Conservation (phyloP, 2,888 invertebrate genomes). For the Coleophora deauratella region DNA sequence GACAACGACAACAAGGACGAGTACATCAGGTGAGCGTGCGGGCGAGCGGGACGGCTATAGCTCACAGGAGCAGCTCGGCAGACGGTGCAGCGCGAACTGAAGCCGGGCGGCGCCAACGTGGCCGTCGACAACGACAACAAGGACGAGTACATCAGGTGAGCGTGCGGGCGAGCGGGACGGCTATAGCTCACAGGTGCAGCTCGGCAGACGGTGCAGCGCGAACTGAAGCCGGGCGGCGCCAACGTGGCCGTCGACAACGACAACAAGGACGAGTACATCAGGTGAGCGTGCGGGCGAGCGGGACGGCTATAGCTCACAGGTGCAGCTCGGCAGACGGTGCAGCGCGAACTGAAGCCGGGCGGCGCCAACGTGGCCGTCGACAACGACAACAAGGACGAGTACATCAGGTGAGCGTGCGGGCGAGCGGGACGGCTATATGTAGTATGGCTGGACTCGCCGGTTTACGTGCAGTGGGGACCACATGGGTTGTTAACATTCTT, state of each 20-base stretch:
- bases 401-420: slow-evolving; percentile 95
- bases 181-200: too few species aligned
- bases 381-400: slow-evolving; percentile 96
- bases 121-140: slow-evolving; percentile 95
- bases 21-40: slow-evolving; percentile 87
- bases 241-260: slow-evolving; percentile 92
- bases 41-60: neutral
- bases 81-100: slow-evolving; percentile 92
- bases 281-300: slow-evolving; percentile 70
- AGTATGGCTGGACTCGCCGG: too few species aligned
- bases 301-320: too few species aligned
- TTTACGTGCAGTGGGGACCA: too few species aligned
- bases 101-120: slow-evolving; percentile 92
- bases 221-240: slow-evolving; percentile 92
- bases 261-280: slow-evolving; percentile 98
- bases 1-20: slow-evolving; percentile 97
- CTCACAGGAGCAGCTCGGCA: slow-evolving; percentile 97
- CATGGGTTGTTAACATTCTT: too few species aligned
- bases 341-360: slow-evolving; percentile 91
- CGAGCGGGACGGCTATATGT: too few species aligned
- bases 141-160: slow-evolving; percentile 95
- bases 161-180: slow-evolving; percentile 10
- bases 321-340: slow-evolving; percentile 95
- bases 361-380: slow-evolving; percentile 94
- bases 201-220: slow-evolving; percentile 94